Evolutionary conservation across 2,797 vertebrate genomes (phyloP), one percentile per base, ranked within the genome.

Genomic region (Phalloptychus januarius): DNA sequence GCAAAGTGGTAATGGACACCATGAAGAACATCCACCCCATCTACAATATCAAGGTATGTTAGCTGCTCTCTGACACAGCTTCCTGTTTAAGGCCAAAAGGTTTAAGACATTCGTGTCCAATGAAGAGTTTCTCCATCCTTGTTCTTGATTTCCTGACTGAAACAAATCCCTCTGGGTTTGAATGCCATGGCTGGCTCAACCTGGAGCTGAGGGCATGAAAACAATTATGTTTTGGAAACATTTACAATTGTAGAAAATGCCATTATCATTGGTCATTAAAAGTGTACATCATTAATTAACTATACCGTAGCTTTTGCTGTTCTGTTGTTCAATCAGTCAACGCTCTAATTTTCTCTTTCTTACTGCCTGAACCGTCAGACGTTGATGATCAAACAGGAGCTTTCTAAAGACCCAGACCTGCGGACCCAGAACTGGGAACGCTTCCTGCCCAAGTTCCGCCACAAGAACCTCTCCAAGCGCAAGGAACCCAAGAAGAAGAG

Each of bases 1-100:
- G 98, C 75, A 99, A 98, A 93, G 97, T 99, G 74, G 98, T 99
- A 84, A 85, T 97, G 93, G 98, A 99, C 88, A 99, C 98, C 0
- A 97, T 99, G 97, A 99, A 98, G 94, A 99, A 99, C 93, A 96
- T 99, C 88, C 98, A 99, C 84, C 98, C 98, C 46, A 99, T 99
- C 93, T 99, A 99, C 92, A 99, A 99, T 90, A 99, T 99, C 81
- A 99, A 99, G 96, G 98, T 99, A 86, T 0, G 73, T 76, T 72
- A 11, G 0, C 72, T 56, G 72, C 11, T 38, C 6, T 71, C 42
- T 28, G 38, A 70, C 5, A 16, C 67, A 13, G 7, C n/a, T 50
- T 65, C 23, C 38, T 40, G 28, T 2, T 36, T 0, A 12, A 7
- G 0, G 23, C 33, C 36, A 3, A 54, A 25, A 54, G 4, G 15